Percentiles rank a stretch among this genome's conserved stretches.
phyloP scores from a whole-genome alignment of 2,888 invertebrate species.

The Ophonus ardosiacus region DNA sequence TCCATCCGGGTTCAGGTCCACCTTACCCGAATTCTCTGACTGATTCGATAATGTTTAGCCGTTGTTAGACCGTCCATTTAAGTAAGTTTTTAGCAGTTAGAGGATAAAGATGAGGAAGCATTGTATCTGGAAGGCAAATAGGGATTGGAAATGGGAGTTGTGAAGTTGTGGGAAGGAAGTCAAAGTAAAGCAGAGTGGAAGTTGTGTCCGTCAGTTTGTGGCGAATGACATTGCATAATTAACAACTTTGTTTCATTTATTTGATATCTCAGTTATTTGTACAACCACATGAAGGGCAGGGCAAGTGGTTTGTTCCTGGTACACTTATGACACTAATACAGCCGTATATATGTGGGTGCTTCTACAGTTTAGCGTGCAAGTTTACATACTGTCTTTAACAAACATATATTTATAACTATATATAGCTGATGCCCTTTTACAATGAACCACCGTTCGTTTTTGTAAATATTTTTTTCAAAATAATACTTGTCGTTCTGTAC shows the following conservation, averaged over 20 bases:
- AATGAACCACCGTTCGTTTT: conserved; percentile 69
- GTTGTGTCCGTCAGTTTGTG: conserved; percentile 66
- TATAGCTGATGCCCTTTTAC: conserved; percentile 69
- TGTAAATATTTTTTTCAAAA: conserved; percentile 67
- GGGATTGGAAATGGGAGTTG: conserved; percentile 1
- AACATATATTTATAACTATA: conserved; percentile 72
- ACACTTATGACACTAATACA: conserved; percentile 75
- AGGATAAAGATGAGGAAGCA: not conserved
- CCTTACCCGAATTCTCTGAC: not conserved
- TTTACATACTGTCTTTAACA: conserved; percentile 73
- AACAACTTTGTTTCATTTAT: conserved; percentile 69
- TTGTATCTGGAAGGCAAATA: conserved; percentile 7
- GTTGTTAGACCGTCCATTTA: not conserved
- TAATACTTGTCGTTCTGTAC: conserved; percentile 73
- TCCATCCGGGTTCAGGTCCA: not conserved
- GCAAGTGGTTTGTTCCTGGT: conserved; percentile 72
- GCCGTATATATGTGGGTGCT: conserved; percentile 74
- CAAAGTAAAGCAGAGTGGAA: not conserved
- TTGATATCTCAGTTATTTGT: conserved; percentile 68
- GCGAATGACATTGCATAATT: conserved; percentile 67
- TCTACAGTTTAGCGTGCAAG: conserved; percentile 74
- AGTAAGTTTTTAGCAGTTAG: not conserved
- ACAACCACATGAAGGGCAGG: conserved; percentile 71
- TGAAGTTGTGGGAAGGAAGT: not conserved
- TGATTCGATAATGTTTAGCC: not conserved